phyloP scores from a whole-genome alignment of 2,888 invertebrate genomes.

The Ochropleura leucogaster region DNA sequence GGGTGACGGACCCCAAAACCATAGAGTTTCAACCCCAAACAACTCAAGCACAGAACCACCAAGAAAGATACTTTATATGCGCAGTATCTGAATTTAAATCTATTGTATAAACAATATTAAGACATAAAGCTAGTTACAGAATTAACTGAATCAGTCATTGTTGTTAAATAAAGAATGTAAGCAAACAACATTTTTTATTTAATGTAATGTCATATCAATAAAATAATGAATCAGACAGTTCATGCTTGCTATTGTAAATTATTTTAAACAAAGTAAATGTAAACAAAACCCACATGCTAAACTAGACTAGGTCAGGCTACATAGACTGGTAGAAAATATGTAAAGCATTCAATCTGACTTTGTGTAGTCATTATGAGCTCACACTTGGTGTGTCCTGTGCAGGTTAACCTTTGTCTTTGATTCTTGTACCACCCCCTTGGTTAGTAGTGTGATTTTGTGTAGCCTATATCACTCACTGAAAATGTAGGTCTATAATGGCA shows the following conservation, averaged over 20 bases:
- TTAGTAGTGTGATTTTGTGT: no score
- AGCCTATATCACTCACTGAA: no score
- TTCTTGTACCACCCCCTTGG: no score
- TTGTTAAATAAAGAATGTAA: background rate
- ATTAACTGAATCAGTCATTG: background rate
- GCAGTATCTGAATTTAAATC: background rate
- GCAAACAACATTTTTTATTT: constrained; percentile 5
- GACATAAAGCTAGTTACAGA: background rate
- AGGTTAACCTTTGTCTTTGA: no score
- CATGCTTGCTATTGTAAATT: constrained; percentile 4
- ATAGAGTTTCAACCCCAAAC: no score
- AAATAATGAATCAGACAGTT: background rate
- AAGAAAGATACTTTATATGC: no score
- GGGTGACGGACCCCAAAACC: no score
- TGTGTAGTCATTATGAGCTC: background rate
- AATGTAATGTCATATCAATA: background rate
- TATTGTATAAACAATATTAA: background rate
- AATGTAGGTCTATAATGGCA: no score
- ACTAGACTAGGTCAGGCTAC: background rate
- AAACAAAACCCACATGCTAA: background rate
- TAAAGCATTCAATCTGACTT: background rate
- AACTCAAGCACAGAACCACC: no score
- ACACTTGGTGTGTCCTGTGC: no score
- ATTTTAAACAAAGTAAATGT: background rate
- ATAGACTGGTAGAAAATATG: background rate